A percentile compares a stretch with the other conserved stretches of the same genome.
phyloP scores from a whole-genome alignment of 2,113 vertebrate genomes.

The Indicator maculatus region DNA sequence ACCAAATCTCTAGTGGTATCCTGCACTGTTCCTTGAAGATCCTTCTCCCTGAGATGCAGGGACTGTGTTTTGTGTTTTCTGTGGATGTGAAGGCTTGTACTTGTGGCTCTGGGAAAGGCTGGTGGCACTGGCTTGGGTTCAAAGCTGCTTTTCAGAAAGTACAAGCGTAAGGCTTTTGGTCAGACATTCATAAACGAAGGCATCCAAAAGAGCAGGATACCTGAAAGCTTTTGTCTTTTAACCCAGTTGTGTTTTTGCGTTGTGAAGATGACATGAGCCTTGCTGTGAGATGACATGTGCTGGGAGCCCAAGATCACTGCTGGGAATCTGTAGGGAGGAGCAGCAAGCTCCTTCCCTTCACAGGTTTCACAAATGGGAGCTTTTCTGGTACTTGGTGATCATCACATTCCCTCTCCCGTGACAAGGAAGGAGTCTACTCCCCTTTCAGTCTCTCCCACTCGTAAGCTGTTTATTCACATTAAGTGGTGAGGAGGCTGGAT shows the following conservation, averaged over 20 bases:
- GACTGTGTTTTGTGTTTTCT: neutral
- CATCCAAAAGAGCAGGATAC: neutral
- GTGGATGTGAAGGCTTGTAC: neutral
- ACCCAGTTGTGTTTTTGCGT: neutral
- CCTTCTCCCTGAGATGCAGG: neutral
- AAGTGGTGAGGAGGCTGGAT: constrained; percentile 39
- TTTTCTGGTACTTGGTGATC: constrained; percentile 56
- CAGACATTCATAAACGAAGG: neutral
- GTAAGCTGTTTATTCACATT: constrained; percentile 46
- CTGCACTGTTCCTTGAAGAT: neutral
- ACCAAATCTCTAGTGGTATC: fast-evolving
- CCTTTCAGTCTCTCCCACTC: constrained; percentile 59
- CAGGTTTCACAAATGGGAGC: constrained; percentile 11
- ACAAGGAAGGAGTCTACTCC: constrained; percentile 51
- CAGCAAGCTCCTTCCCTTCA: constrained; percentile 8
- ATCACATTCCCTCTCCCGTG: constrained; percentile 44
- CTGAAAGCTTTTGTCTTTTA: neutral
- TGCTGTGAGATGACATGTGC: neutral
- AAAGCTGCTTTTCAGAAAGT: neutral
- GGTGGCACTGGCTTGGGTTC: neutral
- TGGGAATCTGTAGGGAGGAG: constrained; percentile 9
- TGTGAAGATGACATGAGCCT: neutral
- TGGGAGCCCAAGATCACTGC: fast-evolving
- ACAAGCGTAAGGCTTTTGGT: neutral
- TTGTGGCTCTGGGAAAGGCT: neutral